phyloP scores from a whole-genome alignment of 2,113 vertebrate genomes.

The Empidonax traillii region DNA sequence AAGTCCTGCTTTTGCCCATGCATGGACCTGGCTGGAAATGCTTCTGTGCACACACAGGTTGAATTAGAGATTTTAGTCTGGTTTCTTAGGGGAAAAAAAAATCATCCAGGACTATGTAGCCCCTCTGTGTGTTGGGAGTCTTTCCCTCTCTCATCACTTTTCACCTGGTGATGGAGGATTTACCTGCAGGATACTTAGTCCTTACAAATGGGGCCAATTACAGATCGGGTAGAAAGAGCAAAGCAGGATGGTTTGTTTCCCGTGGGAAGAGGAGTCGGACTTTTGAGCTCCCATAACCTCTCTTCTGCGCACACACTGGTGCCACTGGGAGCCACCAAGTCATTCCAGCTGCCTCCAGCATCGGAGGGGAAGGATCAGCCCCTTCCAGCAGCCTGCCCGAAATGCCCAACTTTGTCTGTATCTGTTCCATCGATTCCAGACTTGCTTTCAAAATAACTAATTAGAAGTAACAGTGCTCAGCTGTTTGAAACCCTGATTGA shows the following conservation, averaged over 20 bases:
- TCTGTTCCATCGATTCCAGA: neutral
- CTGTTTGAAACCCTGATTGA: neutral
- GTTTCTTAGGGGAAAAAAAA: neutral
- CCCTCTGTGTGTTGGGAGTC: neutral
- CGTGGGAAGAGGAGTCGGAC: neutral
- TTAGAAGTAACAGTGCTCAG: neutral
- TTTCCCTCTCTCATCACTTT: neutral
- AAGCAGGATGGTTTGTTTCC: neutral
- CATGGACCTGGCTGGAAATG: neutral
- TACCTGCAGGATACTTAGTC: neutral
- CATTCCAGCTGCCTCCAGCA: neutral
- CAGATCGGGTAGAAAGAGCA: neutral
- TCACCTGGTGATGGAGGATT: too few relatives aligned
- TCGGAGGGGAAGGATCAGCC: neutral
- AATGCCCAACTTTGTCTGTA: neutral
- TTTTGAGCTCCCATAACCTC: neutral
- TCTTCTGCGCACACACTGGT: too few relatives aligned
- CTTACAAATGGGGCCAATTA: neutral
- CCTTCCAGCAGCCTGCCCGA: neutral
- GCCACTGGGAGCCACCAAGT: neutral
- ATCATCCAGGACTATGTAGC: neutral
- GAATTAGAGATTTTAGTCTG: neutral
- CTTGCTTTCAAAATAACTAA: neutral
- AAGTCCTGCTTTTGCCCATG: neutral
- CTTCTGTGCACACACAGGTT: neutral